A percentile compares a stretch with the other conserved stretches of the same genome.
These are phyloP conservation scores for Cettia cetti DNA, from an alignment of 2,113 vertebrate genomes.

Conservation along the genomic window DNA sequence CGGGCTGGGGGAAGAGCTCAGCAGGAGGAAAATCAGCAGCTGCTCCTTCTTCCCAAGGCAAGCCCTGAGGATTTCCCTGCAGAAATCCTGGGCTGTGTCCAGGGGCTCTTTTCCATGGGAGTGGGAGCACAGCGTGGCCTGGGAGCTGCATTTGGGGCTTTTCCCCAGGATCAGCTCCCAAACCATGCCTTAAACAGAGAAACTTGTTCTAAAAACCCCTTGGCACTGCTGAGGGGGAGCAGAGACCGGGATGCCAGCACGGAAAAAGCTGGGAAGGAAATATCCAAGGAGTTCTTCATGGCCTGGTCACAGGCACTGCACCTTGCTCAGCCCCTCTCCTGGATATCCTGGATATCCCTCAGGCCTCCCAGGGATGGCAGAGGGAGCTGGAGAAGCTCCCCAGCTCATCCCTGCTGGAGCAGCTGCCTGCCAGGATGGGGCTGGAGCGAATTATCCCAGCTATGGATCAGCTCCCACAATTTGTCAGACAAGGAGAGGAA, in stretches of 20 bases:
- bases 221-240: neutral
- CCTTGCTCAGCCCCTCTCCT: neutral
- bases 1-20: neutral
- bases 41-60: no score
- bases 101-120: neutral
- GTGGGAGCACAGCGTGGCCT: neutral
- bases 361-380: neutral
- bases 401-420: neutral
- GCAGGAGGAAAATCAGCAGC: neutral
- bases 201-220: neutral
- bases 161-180: neutral
- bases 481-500: slow-evolving; percentile 75
- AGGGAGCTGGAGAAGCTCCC: neutral
- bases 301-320: neutral
- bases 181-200: rapidly evolving
- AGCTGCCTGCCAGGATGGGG: slow-evolving; percentile 44
- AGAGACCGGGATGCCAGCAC: neutral
- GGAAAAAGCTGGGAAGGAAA: neutral
- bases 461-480: slow-evolving; percentile 81
- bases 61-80: neutral
- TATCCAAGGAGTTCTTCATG: neutral
- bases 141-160: neutral
- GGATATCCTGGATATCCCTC: neutral
- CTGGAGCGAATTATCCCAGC: slow-evolving; percentile 78
- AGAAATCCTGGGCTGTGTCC: neutral